Percentiles rank a stretch among this genome's conserved stretches.
Conservation (phyloP, 2,113 vertebrate genomes). For the Aphyosemion australe region DNA sequence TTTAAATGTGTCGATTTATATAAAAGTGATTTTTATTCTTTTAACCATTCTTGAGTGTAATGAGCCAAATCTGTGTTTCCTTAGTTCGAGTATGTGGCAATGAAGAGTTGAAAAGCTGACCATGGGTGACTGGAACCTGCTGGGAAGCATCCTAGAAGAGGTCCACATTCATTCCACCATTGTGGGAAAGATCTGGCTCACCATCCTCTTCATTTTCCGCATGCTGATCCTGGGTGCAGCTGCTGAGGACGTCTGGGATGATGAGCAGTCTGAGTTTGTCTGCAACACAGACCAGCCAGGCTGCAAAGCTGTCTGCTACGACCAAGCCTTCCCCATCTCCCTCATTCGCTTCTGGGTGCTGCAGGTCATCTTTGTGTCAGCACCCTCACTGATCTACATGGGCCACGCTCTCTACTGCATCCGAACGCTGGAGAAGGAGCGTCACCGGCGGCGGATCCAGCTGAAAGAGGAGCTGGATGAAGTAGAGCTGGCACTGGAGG, state of each 20-base stretch:
- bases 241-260: slow-evolving; percentile 93
- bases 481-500: slow-evolving; percentile 77
- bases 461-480: slow-evolving; percentile 86
- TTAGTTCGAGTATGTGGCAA: slow-evolving; percentile 73
- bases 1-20: too few relatives aligned
- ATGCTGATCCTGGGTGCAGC: slow-evolving; percentile 93
- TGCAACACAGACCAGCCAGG: slow-evolving; percentile 96
- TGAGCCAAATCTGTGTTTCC: slow-evolving; percentile 18
- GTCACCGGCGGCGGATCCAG: slow-evolving; percentile 81
- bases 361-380: slow-evolving; percentile 95
- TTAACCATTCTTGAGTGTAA: background rate
- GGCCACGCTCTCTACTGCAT: slow-evolving; percentile 91
- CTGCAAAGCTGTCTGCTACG: slow-evolving; percentile 91
- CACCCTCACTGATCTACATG: slow-evolving; percentile 93
- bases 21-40: too few relatives aligned
- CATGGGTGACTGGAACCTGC: slow-evolving; percentile 95
- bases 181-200: slow-evolving; percentile 95
- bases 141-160: slow-evolving; percentile 94
- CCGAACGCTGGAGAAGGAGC: slow-evolving; percentile 87
- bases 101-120: slow-evolving; percentile 74
- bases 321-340: slow-evolving; percentile 92
- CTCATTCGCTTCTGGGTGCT: slow-evolving; percentile 95
- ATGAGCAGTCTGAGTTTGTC: slow-evolving; percentile 90
- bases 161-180: slow-evolving; percentile 94
- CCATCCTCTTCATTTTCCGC: slow-evolving; percentile 93